Percentiles rank a stretch among this genome's conserved stretches.
Conservation (phyloP, 1,140 invertebrate genomes). For the Physella acuta region DNA sequence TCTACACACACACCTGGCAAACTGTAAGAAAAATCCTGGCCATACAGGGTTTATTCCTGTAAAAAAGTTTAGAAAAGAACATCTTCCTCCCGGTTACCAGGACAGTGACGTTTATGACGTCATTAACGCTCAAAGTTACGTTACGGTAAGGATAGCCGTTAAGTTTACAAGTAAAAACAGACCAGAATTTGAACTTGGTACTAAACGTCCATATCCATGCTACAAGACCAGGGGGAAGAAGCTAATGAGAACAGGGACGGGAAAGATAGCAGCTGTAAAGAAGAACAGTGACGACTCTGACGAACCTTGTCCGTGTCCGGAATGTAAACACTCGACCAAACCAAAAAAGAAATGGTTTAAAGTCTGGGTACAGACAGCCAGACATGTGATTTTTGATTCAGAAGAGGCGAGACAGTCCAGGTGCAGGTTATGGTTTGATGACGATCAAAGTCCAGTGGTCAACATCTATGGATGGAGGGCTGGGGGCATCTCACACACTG, state of each 20-base stretch:
- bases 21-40: not conserved
- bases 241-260: not conserved
- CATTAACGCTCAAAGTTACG: not conserved
- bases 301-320: not conserved
- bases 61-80: not conserved
- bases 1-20: not conserved
- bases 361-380: not conserved
- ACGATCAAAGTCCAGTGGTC: not conserved
- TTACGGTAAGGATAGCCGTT: not conserved
- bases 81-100: not conserved
- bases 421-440: not conserved
- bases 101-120: not conserved
- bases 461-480: not conserved
- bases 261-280: not conserved
- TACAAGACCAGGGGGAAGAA: not conserved
- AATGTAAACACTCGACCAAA: not conserved
- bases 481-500: not conserved
- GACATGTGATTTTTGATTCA: not conserved
- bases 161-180: not conserved
- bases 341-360: not conserved
- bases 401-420: not conserved
- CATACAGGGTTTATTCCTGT: not conserved
- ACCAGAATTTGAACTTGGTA: not conserved
- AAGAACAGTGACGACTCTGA: not conserved
- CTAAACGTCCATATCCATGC: not conserved